Evolutionary conservation across 2,888 invertebrate genomes (phyloP).

Genomic region (Meloe dianella): DNA sequence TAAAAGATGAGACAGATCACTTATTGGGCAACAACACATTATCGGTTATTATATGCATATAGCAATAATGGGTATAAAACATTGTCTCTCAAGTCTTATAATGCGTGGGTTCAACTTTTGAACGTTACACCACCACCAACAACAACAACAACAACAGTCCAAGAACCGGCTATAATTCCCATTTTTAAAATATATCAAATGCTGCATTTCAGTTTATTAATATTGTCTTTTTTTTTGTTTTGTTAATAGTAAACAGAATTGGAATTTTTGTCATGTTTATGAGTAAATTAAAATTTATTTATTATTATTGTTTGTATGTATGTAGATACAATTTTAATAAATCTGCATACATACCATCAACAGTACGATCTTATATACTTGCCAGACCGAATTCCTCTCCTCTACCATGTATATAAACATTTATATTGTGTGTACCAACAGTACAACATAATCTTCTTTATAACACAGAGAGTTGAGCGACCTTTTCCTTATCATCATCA

Average conservation of each 20-base stretch:
- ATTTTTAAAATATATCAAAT: not conserved
- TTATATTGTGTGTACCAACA: not conserved
- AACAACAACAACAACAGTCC: slow-evolving; percentile 1
- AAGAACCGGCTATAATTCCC: slow-evolving; percentile 4
- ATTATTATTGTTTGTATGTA: not conserved
- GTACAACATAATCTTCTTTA: not conserved
- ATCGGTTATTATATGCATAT: slow-evolving; percentile 2
- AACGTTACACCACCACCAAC: not conserved
- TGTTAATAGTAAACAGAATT: not conserved
- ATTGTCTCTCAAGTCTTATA: not conserved
- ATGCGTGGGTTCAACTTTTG: slow-evolving; percentile 1
- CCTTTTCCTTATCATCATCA: slow-evolving; percentile 1
- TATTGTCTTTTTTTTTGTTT: not conserved
- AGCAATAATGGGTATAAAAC: not conserved
- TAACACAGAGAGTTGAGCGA: slow-evolving; percentile 1
- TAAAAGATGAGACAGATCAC: not conserved
- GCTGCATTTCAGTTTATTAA: not conserved
- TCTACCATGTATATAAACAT: not conserved
- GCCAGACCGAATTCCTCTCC: not conserved
- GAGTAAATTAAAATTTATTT: not conserved
- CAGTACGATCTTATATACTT: not conserved
- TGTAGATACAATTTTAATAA: not conserved
- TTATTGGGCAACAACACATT: not conserved
- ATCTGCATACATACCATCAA: not conserved
- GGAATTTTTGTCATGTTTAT: not conserved